phyloP scores from a whole-genome alignment of 2,113 vertebrate species.

The Varanus salvator region DNA sequence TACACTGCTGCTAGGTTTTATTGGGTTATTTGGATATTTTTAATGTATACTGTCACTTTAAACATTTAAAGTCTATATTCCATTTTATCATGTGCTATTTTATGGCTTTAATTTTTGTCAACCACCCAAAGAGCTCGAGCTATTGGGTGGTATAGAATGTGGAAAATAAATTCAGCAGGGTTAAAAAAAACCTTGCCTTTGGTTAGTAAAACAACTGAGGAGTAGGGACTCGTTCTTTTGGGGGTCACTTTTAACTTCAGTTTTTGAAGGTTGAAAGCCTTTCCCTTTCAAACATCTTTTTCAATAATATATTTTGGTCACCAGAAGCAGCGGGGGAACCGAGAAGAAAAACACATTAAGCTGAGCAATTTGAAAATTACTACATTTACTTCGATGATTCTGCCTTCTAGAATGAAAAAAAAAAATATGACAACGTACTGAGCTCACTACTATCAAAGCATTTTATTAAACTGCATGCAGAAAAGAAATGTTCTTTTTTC shows the following conservation, averaged over 20 bases:
- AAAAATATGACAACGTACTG: neutral
- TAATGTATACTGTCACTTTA: no score
- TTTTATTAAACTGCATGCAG: slow-evolving; percentile 10
- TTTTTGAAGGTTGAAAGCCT: slow-evolving; percentile 31
- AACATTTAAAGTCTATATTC: no score
- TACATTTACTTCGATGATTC: neutral
- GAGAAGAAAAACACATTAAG: slow-evolving; percentile 13
- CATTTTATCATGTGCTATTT: no score
- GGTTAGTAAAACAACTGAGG: neutral
- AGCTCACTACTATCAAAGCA: neutral
- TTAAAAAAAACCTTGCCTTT: no score
- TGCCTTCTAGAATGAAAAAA: neutral
- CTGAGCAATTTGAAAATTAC: neutral
- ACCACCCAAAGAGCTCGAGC: no score
- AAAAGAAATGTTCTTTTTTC: neutral
- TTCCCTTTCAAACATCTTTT: neutral
- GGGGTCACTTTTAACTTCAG: neutral
- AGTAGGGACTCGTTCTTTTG: no score
- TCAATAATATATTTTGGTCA: neutral
- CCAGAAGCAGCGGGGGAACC: rapidly evolving
- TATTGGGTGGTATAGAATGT: no score
- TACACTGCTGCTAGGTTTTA: no score
- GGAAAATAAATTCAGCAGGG: neutral
- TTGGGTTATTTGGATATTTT: no score
- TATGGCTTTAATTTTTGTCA: no score